Base-by-base conservation (phyloP, 64 coral and sea anemone genomes). In the Stichodactyla mertensii region DNA sequence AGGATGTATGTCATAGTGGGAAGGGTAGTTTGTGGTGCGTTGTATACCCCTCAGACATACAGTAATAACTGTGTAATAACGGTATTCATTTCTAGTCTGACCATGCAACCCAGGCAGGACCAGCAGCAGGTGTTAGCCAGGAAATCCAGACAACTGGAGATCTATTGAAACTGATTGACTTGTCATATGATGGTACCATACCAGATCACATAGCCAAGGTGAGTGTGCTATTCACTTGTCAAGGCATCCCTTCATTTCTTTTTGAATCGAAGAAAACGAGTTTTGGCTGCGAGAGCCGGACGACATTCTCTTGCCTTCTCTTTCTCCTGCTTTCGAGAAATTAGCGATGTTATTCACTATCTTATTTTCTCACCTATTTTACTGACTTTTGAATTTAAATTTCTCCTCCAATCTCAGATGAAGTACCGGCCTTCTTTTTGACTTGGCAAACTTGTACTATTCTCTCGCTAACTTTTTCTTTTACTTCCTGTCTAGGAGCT, bases 141-240 rank as follows among this genome's bases (percentile, higher is more conserved):
- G 87, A 83, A 52, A 90, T 91, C 78, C 90, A 92, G 27, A 92
- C 90, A 15, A 87, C 86, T 61, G 90, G 77, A 5, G 86, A 92
- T 54, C 51, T 92, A 19, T 60, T 92, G 55, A 92, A 89, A 55
- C 54, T 89, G 16, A 57, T 95, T 71, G 87, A 92, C 52, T 83
- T 95, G 7, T 84, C 87, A 10, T 82, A 82, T 57, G 93, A 96
- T 71, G 91, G 88, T 1, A 64, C 94, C 16, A 92, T 96, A 80
- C 94, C 91, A 71, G 91, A 96, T 0, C 67, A 96, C 52, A 89
- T 96, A 78, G 85, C 87, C 4, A 88, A 96, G 79, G 94, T 96
- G 84, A 36, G 69, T 31, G 26, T 69, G 19, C n/a, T 7, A 1
- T 58, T 23, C 66, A 23, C 7, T 71, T 7, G 22, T 71, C 2